Percentiles rank a stretch among this genome's conserved stretches.
phyloP scores from a whole-genome alignment of 1,140 invertebrate species.

The Caenorhabditis latens region DNA sequence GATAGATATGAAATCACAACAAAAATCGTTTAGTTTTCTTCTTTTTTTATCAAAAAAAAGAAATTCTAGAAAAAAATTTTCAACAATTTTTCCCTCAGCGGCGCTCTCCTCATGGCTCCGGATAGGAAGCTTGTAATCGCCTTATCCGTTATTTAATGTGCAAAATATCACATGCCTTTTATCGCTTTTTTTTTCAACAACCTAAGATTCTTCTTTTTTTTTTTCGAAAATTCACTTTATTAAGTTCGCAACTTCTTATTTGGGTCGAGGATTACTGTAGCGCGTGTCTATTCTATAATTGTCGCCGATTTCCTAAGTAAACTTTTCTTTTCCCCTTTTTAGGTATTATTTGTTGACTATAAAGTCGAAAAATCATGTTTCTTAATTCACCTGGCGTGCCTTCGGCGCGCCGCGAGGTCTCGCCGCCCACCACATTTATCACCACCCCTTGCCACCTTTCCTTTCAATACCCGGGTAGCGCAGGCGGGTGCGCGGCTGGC shows the following conservation, averaged over 20 bases:
- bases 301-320: not conserved
- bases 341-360: not conserved
- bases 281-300: not conserved
- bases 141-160: too few species aligned
- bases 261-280: slow-evolving; percentile 23
- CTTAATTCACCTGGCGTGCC: not conserved
- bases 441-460: too few species aligned
- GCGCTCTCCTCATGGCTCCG: too few species aligned
- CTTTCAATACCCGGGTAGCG: too few species aligned
- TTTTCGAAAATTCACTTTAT: too few species aligned
- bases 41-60: not conserved
- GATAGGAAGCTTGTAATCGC: too few species aligned
- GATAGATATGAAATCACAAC: not conserved
- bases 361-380: not conserved
- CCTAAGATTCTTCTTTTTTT: not conserved
- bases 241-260: slow-evolving; percentile 28
- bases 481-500: too few species aligned
- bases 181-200: not conserved
- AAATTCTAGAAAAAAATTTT: too few species aligned
- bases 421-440: too few species aligned
- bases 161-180: not conserved
- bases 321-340: slow-evolving; percentile 4
- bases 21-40: slow-evolving; percentile 2
- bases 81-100: not conserved
- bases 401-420: too few species aligned